Evolutionary conservation across 2,888 invertebrate species (phyloP).

Genomic region (Phymatocera aterrima): DNA sequence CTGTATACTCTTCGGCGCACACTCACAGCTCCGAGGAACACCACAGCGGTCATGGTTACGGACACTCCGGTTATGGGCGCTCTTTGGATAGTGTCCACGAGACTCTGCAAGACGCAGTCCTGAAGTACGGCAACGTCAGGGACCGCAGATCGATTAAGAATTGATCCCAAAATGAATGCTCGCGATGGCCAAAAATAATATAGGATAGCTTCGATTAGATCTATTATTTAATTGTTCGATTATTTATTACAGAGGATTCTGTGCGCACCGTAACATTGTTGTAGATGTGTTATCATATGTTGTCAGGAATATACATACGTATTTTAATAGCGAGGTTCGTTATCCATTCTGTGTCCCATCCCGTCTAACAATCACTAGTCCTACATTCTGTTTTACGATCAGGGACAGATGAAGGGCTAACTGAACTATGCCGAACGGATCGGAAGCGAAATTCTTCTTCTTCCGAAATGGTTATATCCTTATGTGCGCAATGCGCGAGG

Average conservation of each 20-base stretch:
- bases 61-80: slow-evolving; percentile 77
- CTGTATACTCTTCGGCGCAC: slow-evolving; percentile 84
- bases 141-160: slow-evolving; percentile 65
- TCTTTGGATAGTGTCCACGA: slow-evolving; percentile 75
- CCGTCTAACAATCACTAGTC: background rate
- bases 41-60: slow-evolving; percentile 77
- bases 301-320: background rate
- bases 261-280: slow-evolving; percentile 30
- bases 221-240: slow-evolving; percentile 47
- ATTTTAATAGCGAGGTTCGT: background rate
- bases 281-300: slow-evolving; percentile 27
- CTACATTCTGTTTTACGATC: too few relatives aligned
- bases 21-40: slow-evolving; percentile 83
- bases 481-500: too few relatives aligned
- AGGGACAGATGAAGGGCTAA: too few relatives aligned
- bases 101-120: slow-evolving; percentile 69
- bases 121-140: slow-evolving; percentile 70
- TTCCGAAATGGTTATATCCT: too few relatives aligned
- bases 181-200: slow-evolving; percentile 43
- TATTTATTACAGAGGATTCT: slow-evolving; percentile 35
- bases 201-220: slow-evolving; percentile 32
- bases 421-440: too few relatives aligned
- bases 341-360: background rate
- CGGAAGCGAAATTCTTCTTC: too few relatives aligned
- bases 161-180: slow-evolving; percentile 9